Evolutionary conservation across 2,888 invertebrate species (phyloP), one percentile per base, ranked within the genome.

Genomic region (Xanthia togata): DNA sequence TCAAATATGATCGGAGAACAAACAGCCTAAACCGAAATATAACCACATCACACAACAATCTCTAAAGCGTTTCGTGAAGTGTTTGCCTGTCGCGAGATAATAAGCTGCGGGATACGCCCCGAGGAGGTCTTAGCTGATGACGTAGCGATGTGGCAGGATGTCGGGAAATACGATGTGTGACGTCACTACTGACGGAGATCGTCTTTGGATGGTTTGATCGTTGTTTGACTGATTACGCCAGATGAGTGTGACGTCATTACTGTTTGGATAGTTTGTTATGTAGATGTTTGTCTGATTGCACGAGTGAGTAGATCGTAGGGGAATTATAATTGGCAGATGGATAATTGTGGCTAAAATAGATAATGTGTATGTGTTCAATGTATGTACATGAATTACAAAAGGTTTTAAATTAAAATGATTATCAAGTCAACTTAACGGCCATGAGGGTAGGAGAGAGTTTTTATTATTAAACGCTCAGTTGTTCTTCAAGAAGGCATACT

Each of bases 71-170:
- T 74, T 79, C 50, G 64, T 50, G 60, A 64, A 82, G 76, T 84
- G 84, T 88, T 86, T 78, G 68, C 84, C 77, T 79, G 76, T 82
- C 68, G 73, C 73, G 64, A 70, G 44, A 69, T 86, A 83, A 88
- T 83, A 81, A 75, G 79, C 79, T 73, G 76, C 79, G 69, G 69
- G 74, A 76, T 64, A 73, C 38, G 72, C 63, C 76, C 74, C 26
- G 57, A 44, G 47, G 75, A 68, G 60, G 77, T 68, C 70, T 78
- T 77, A 63, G 76, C 63, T 73, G 84, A 84, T 87, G 88, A 88
- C 88, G 79, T 70, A 55, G 71, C 76, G 44, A 71, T 31, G 57
- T 73, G 60, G 57, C 31, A 4, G 62, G 35, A n/a, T 31, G 35
- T 59, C 0, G 60, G 26, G 14, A n/a, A 23, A 59, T 31, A 26